A percentile compares a stretch with the other conserved stretches of the same genome.
Evolutionary conservation across 2,888 invertebrate species (phyloP).

Genomic region (Macaria liturata): DNA sequence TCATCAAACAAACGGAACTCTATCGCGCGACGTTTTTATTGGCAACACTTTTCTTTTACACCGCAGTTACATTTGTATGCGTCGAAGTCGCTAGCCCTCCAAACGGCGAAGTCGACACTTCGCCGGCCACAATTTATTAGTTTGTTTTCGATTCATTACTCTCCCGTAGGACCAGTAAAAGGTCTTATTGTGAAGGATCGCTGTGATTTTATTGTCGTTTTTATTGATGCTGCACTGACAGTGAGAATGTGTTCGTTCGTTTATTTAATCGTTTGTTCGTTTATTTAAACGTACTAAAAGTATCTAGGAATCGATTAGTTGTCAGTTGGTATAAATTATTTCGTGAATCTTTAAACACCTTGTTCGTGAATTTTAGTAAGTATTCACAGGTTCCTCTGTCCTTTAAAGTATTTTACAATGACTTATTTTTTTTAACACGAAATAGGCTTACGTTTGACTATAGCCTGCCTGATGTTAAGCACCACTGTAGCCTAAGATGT

Average conservation of each 20-base stretch:
- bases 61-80: constrained; percentile 43
- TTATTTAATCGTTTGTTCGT: constrained; percentile 3
- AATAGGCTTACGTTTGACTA: no score
- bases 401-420: no score
- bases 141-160: constrained; percentile 62
- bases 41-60: constrained; percentile 35
- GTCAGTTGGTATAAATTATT: no score
- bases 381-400: no score
- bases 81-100: constrained; percentile 38
- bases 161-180: constrained; percentile 45
- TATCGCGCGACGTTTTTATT: constrained; percentile 36
- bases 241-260: constrained; percentile 23
- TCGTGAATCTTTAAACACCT: no score
- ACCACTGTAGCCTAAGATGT: no score
- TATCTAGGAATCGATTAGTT: no score
- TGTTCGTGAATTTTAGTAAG: no score
- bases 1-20: constrained; percentile 1
- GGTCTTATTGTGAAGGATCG: constrained; percentile 48
- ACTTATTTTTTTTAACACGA: no score
- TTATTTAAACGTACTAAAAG: no score
- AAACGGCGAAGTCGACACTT: constrained; percentile 47
- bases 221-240: constrained; percentile 43
- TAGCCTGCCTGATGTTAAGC: no score
- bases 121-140: constrained; percentile 62
- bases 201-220: constrained; percentile 54